Evolutionary conservation across 2,888 invertebrate species (phyloP).

Genomic region (Corbicula japonica): DNA sequence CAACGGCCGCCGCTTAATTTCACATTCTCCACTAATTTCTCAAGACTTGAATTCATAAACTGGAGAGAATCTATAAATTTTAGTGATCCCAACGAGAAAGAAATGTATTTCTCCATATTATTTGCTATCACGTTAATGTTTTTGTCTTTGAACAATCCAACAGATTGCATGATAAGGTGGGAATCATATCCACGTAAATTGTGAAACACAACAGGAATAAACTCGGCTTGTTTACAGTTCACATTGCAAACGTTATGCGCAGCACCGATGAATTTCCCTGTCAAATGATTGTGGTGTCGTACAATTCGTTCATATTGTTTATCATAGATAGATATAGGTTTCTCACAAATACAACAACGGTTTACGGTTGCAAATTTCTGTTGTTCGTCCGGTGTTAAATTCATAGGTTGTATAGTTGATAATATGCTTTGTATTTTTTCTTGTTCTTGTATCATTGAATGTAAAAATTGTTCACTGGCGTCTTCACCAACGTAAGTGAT

Average conservation of each 20-base stretch:
- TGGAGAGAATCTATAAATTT: slow-evolving; percentile 44
- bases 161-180: slow-evolving; percentile 51
- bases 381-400: slow-evolving; percentile 28
- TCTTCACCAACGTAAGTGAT: slow-evolving; percentile 28
- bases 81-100: slow-evolving; percentile 33
- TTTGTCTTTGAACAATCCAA: slow-evolving; percentile 38
- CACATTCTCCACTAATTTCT: slow-evolving; percentile 26
- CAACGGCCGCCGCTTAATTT: slow-evolving; percentile 8
- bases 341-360: slow-evolving; percentile 45
- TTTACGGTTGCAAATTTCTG: slow-evolving; percentile 4
- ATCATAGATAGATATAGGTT: too few species aligned
- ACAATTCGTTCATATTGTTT: slow-evolving; percentile 11
- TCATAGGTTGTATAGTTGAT: slow-evolving; percentile 35
- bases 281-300: slow-evolving; percentile 61
- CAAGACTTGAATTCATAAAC: slow-evolving; percentile 26
- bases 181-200: slow-evolving; percentile 61
- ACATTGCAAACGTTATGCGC: slow-evolving; percentile 55
- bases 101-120: slow-evolving; percentile 34
- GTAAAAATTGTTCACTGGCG: slow-evolving; percentile 27
- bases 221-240: slow-evolving; percentile 33
- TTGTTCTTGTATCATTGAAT: slow-evolving; percentile 48
- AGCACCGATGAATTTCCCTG: slow-evolving; percentile 57
- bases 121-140: slow-evolving; percentile 23
- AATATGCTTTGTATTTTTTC: slow-evolving; percentile 38
- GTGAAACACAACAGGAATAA: slow-evolving; percentile 60